phyloP scores from a whole-genome alignment of 64 coral and sea anemone genomes.

The Astreopora myriophthalma region DNA sequence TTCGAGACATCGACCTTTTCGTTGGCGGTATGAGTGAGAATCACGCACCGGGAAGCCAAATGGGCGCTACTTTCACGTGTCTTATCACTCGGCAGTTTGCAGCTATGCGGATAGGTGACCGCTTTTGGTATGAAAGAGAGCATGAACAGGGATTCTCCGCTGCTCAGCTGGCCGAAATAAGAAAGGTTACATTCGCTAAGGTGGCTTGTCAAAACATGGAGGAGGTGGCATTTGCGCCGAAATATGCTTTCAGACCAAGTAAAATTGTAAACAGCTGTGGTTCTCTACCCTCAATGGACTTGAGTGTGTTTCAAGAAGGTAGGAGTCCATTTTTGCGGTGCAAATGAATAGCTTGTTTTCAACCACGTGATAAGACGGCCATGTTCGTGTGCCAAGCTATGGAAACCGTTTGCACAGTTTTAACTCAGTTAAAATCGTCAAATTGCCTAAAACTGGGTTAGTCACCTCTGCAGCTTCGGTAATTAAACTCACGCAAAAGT shows the following conservation, averaged over 20 bases:
- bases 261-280: not conserved
- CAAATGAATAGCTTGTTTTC: no score
- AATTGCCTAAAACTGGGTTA: no score
- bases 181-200: not conserved
- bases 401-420: no score
- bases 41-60: not conserved
- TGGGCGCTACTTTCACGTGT: slow-evolving; percentile 43
- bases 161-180: not conserved
- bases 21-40: slow-evolving; percentile 31
- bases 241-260: not conserved
- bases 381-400: no score
- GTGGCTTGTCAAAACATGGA: not conserved
- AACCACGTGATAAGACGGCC: no score
- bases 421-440: no score
- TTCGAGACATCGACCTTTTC: slow-evolving; percentile 64
- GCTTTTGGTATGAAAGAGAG: slow-evolving; percentile 35
- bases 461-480: no score
- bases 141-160: not conserved
- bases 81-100: slow-evolving; percentile 53
- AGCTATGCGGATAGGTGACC: slow-evolving; percentile 19
- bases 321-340: no score
- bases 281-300: not conserved
- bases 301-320: not conserved
- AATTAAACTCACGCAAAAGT: no score
- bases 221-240: not conserved